Percentiles rank a stretch among this genome's conserved stretches.
Conservation (phyloP, 2,113 vertebrate species). For the Rhipidura dahli region DNA sequence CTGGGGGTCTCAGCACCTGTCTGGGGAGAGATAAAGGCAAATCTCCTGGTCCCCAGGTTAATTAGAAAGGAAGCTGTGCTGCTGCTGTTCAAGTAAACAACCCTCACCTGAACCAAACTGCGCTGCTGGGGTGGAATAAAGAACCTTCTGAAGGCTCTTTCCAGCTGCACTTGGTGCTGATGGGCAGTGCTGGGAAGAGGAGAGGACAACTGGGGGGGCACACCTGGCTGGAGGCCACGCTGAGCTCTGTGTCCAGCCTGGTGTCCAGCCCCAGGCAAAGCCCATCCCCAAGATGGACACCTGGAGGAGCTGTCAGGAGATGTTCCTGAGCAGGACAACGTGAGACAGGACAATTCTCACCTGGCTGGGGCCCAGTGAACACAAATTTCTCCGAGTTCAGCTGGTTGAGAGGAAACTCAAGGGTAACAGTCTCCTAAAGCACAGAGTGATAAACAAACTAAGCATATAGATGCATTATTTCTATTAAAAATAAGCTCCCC, state of each 20-base stretch:
- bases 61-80: not conserved
- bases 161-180: fast-evolving
- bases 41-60: not conserved
- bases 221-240: fast-evolving
- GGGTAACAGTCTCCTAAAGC: not conserved
- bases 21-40: not conserved
- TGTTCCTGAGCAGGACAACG: not conserved
- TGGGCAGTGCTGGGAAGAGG: fast-evolving
- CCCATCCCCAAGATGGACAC: fast-evolving
- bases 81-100: not conserved
- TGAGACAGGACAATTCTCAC: not conserved
- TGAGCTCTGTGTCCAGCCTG: not conserved
- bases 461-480: too few relatives aligned
- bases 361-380: not conserved
- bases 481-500: not conserved
- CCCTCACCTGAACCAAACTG: not conserved
- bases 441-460: not conserved
- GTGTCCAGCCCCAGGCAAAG: too few relatives aligned
- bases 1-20: not conserved
- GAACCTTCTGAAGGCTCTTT: not conserved
- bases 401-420: not conserved
- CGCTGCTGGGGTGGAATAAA: not conserved
- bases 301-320: not conserved
- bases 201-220: fast-evolving
- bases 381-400: not conserved